A percentile compares a stretch with the other conserved stretches of the same genome.
Evolutionary conservation across 2,113 vertebrate species (phyloP).

Genomic region (Perca flavescens): DNA sequence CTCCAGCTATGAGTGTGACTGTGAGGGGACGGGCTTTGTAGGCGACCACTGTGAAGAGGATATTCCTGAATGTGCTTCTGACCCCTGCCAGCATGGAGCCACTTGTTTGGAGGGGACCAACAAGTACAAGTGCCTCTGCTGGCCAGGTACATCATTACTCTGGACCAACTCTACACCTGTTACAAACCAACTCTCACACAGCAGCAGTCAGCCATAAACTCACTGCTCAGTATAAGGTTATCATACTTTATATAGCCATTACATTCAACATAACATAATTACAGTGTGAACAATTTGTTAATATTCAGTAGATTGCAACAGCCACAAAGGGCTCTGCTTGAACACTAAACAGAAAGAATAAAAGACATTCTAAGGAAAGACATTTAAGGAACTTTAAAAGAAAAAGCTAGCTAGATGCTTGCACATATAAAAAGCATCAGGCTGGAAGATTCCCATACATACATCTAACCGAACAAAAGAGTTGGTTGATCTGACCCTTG

Average conservation of each 20-base stretch:
- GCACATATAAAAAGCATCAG: background rate
- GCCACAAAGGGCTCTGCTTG: background rate
- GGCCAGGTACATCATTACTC: conserved; percentile 86
- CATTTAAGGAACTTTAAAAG: background rate
- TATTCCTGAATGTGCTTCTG: conserved; percentile 91
- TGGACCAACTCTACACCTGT: background rate
- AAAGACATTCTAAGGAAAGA: background rate
- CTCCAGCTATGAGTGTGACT: conserved; percentile 90
- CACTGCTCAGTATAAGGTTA: background rate
- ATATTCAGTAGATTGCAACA: background rate
- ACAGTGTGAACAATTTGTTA: background rate
- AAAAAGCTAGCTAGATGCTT: background rate
- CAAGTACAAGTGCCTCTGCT: conserved; percentile 90
- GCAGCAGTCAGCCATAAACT: background rate
- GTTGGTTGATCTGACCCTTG: background rate
- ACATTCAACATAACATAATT: background rate
- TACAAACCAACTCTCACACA: background rate
- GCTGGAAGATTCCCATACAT: conserved; percentile 31
- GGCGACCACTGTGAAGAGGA: conserved; percentile 90
- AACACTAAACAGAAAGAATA: background rate
- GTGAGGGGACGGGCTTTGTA: conserved; percentile 88
- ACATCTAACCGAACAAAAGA: conserved; percentile 31
- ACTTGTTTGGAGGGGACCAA: conserved; percentile 88
- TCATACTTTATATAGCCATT: background rate
- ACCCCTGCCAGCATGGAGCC: conserved; percentile 90